Evolutionary conservation across 1,140 invertebrate species (phyloP).

Genomic region (Heliconius hewitsoni): DNA sequence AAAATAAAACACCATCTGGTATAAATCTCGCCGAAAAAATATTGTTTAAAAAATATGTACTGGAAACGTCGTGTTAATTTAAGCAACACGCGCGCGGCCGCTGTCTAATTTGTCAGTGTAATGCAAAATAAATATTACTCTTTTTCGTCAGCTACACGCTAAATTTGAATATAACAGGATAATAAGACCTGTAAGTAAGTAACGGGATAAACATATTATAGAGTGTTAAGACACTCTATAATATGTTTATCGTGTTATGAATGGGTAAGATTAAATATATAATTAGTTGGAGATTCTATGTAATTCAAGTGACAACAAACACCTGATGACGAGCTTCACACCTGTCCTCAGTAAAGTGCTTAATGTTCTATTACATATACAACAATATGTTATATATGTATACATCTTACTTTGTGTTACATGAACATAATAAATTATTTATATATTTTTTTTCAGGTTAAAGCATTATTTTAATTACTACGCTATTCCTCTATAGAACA

Average conservation of each 20-base stretch:
- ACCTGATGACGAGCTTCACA: background rate
- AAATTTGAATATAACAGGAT: too few species aligned
- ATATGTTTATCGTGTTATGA: too few species aligned
- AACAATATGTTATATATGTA: too few species aligned
- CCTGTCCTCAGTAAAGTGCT: background rate
- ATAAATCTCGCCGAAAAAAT: background rate
- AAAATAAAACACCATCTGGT: background rate
- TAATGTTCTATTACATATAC: background rate
- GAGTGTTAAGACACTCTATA: too few species aligned
- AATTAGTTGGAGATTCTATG: background rate
- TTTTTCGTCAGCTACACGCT: too few species aligned
- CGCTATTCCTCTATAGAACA: too few species aligned
- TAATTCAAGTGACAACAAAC: slow-evolving; percentile 2
- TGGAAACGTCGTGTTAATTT: background rate
- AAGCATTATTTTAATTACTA: too few species aligned
- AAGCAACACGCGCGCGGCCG: background rate
- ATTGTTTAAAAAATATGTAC: background rate
- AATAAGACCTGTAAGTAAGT: too few species aligned
- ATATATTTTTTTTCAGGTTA: too few species aligned
- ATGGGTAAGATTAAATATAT: background rate
- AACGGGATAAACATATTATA: too few species aligned
- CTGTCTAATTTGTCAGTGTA: background rate
- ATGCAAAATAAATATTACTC: background rate
- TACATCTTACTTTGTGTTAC: too few species aligned
- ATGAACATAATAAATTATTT: too few species aligned